A percentile compares a stretch with the other conserved stretches of the same genome.
Evolutionary conservation across 2,888 invertebrate genomes (phyloP).

Genomic region (Abrostola tripartita): DNA sequence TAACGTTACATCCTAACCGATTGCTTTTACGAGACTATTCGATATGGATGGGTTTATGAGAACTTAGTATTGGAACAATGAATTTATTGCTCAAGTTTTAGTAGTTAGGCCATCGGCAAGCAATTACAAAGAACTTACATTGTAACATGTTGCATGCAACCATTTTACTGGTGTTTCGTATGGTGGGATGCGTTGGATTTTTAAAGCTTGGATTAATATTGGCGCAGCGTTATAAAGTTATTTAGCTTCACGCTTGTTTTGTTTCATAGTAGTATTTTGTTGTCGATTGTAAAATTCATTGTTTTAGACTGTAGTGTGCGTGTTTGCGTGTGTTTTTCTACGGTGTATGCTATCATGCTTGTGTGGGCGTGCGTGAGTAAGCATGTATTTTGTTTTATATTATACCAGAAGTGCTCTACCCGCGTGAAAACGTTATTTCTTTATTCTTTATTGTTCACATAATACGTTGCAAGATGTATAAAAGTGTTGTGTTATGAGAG

Average conservation of each 20-base stretch:
- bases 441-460: background rate
- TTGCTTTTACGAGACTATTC: conserved; percentile 28
- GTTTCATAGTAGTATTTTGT: background rate
- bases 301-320: background rate
- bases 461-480: background rate
- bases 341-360: background rate
- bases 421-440: background rate
- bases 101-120: conserved; percentile 52
- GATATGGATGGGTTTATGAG: conserved; percentile 36
- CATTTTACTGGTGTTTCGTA: conserved; percentile 19
- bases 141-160: conserved; percentile 41
- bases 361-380: background rate
- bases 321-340: background rate
- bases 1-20: conserved; percentile 11
- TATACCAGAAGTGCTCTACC: background rate
- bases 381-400: conserved; percentile 1
- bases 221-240: conserved; percentile 16
- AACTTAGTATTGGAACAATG: conserved; percentile 61
- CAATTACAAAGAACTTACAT: conserved; percentile 54
- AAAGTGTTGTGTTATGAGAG: background rate
- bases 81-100: conserved; percentile 71
- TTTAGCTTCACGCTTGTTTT: conserved; percentile 24
- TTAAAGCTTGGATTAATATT: conserved; percentile 22
- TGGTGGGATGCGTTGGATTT: conserved; percentile 24
- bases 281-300: background rate